Conservation (phyloP, 2,113 vertebrate genomes). For the Cyanoderma ruficeps region DNA sequence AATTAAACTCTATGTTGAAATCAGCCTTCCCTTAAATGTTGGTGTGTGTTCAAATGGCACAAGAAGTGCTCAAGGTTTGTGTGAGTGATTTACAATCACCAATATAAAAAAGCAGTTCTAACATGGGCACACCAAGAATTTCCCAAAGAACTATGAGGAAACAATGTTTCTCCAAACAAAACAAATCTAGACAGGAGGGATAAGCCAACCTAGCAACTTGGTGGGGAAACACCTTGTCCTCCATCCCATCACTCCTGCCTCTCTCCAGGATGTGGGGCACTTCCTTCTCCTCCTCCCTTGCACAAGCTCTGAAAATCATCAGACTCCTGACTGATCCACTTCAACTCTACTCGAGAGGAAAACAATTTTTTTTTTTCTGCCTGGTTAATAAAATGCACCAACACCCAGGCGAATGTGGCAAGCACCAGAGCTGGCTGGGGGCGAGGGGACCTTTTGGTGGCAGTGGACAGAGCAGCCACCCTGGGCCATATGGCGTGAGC, state of each 20-base stretch:
- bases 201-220: background rate
- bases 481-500: background rate
- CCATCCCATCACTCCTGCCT: background rate
- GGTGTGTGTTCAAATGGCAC: background rate
- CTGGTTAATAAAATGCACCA: background rate
- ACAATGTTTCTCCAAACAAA: background rate
- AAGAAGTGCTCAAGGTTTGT: background rate
- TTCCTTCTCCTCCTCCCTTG: background rate
- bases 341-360: background rate
- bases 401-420: background rate
- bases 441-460: rapidly evolving
- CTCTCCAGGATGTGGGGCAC: background rate
- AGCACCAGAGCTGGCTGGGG: background rate
- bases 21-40: background rate
- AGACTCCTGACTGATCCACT: background rate
- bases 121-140: background rate
- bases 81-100: background rate
- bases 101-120: background rate
- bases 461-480: background rate
- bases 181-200: background rate
- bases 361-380: background rate
- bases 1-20: background rate
- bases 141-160: background rate
- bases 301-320: background rate
- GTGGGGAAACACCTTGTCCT: background rate